A percentile compares a stretch with the other conserved stretches of the same genome.
phyloP scores from a whole-genome alignment of 2,888 invertebrate genomes.

The Ichneumoninae sp. region DNA sequence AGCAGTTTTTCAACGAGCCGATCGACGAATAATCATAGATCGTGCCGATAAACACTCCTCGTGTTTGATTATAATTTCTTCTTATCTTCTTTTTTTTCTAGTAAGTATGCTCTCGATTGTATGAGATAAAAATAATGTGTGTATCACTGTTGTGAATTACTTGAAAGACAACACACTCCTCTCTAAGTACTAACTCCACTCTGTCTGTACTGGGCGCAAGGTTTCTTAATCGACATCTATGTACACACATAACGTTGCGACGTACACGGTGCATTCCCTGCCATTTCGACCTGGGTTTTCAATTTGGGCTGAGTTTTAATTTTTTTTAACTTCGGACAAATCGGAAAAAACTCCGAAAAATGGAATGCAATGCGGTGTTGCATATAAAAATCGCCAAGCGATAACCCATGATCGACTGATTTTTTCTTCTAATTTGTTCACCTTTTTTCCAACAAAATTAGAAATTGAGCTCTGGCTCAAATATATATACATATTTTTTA shows the following conservation, averaged over 20 bases:
- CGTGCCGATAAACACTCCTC: slow-evolving; percentile 31
- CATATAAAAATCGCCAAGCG: too few relatives aligned
- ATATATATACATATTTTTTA: neutral
- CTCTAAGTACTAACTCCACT: slow-evolving; percentile 49
- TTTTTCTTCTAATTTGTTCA: too few relatives aligned
- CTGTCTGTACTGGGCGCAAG: slow-evolving; percentile 27
- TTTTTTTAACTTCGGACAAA: too few relatives aligned
- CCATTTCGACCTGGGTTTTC: too few relatives aligned
- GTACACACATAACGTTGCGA: slow-evolving; percentile 16
- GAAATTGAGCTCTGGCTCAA: too few relatives aligned
- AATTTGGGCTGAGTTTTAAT: too few relatives aligned
- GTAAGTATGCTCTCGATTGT: slow-evolving; percentile 39
- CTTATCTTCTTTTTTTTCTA: neutral
- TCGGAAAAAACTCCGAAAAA: too few relatives aligned
- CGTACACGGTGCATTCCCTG: too few relatives aligned
- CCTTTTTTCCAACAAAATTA: too few relatives aligned
- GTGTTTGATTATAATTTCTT: neutral
- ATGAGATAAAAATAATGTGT: slow-evolving; percentile 55
- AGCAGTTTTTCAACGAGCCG: slow-evolving; percentile 36
- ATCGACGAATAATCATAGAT: slow-evolving; percentile 15
- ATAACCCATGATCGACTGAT: too few relatives aligned
- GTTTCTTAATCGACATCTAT: slow-evolving; percentile 10
- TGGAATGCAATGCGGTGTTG: too few relatives aligned
- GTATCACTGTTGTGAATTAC: slow-evolving; percentile 65
- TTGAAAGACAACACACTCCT: slow-evolving; percentile 16